Base-by-base conservation (phyloP, 1,140 invertebrate species). In the Sinonovacula constricta region DNA sequence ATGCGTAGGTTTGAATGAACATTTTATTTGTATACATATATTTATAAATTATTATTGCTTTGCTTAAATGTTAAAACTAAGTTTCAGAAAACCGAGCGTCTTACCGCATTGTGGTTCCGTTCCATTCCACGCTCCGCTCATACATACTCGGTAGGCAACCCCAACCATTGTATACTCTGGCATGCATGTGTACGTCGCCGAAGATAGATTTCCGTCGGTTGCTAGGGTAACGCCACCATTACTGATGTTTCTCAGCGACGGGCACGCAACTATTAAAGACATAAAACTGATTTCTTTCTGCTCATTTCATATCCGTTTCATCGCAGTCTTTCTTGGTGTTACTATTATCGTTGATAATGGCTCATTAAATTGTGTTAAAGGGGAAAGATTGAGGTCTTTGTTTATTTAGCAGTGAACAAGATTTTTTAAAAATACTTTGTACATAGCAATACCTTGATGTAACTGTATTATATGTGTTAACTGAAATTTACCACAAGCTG, bases 401-500 rank as follows among this genome's bases (percentile, higher is more conserved):
- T 56, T 56, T 56, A 56, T 56, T 10, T 24, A 22, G 10, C 53
- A n/a, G n/a, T n/a, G n/a, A n/a, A n/a, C n/a, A n/a, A n/a, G n/a
- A n/a, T 22, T 5, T 5, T 28, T 31, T 5, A 10, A 28, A 5
- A 59, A 59, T 3, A n/a, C 24, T 5, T 5, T 59, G 51, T n/a
- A 53, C 18, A 1, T n/a, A n/a, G 26, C 18, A 53, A n/a, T 7
- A 53, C n/a, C 51, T 2, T n/a, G 51, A 53, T n/a, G 51, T 53
- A n/a, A 3, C 51, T n/a, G n/a, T 1, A 53, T 53, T 1, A 24
- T n/a, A 3, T 53, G 1, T 2, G 51, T 2, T 49, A 49, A 49
- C 12, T 49, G 45, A 49, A n/a, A 65, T 18, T 62, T 54, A 76
- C 72, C 24, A 31, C 72, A 76, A 26, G 62, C 26, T 5, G 72